Evolutionary conservation across 2,113 vertebrate genomes (phyloP).

Genomic region (Clarias batrachus): DNA sequence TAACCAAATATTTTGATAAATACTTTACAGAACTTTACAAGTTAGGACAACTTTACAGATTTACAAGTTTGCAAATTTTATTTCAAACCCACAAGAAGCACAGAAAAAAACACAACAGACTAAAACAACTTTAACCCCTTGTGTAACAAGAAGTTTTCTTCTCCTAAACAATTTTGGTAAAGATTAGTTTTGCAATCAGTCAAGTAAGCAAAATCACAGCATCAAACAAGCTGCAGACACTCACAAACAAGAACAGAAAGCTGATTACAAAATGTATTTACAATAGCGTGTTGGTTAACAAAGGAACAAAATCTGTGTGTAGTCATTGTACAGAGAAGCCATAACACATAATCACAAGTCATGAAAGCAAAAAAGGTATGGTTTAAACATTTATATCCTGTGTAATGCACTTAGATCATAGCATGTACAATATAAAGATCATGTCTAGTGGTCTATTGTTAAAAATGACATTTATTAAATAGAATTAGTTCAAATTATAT

Average conservation of each 20-base stretch:
- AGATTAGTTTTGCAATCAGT: background rate
- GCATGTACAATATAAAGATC: no score
- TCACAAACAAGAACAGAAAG: constrained; percentile 1
- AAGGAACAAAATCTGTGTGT: background rate
- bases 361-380: background rate
- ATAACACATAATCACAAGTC: background rate
- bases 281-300: constrained; percentile 3
- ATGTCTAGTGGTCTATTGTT: background rate
- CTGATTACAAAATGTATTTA: background rate
- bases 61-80: background rate
- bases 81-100: background rate
- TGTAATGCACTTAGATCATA: background rate
- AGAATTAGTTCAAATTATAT: background rate
- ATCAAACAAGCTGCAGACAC: constrained; percentile 5
- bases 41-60: background rate
- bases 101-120: background rate
- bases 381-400: background rate
- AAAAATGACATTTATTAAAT: background rate
- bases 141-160: background rate
- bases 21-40: no score
- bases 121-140: no score
- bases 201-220: background rate
- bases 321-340: background rate
- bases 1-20: background rate
- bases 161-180: background rate